Base-by-base conservation (phyloP, 1,140 invertebrate species). In the Cyclina sinensis region DNA sequence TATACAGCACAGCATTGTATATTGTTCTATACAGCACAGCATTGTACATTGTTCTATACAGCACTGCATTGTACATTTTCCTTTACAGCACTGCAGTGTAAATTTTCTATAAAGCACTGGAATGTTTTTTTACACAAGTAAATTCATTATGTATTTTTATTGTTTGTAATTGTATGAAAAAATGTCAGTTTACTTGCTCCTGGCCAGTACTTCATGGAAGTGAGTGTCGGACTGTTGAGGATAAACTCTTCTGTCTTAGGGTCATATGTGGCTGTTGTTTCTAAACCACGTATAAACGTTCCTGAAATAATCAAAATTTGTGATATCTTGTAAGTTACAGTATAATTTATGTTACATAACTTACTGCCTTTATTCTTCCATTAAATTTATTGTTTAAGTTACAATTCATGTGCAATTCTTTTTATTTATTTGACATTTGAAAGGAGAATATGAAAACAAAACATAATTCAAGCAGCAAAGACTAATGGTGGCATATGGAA, bases 191-290 rank as follows among this genome's bases (percentile, higher is more conserved):
- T 95, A 99, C 98, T 96, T 95, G 97, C 97, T 86, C 98, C 98
- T 46, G 98, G 98, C 98, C 98, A 99, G 98, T 98, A 99, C 96
- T 99, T 99, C 92, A 98, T 98, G 0, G 98, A 97, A 0, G 98
- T 98, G 16, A 99, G 95, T 24, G 97, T 98, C 0, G 98, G 98
- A 84, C 98, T 97, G 94, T 99, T 97, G 4, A 99, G 95, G 62
- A 99, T 95, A 95, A 99, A 99, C 96, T 99, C 98, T 94, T 98
- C 96, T 0, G 97, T 98, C 62, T 95, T 95, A 0, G 97, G 96
- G 95, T 99, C 98, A 94, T 99, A 99, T 5, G 97, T 98, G 1
- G 98, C 98, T 0, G 97, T 98, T 0, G 98, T 99, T 96, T 99
- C 98, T 54, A 99, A 94, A 0, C 98, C 98, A 92, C 98, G 96